Evolutionary conservation across 2,113 vertebrate genomes (phyloP).

Genomic region (Campylomormyrus tamandua): DNA sequence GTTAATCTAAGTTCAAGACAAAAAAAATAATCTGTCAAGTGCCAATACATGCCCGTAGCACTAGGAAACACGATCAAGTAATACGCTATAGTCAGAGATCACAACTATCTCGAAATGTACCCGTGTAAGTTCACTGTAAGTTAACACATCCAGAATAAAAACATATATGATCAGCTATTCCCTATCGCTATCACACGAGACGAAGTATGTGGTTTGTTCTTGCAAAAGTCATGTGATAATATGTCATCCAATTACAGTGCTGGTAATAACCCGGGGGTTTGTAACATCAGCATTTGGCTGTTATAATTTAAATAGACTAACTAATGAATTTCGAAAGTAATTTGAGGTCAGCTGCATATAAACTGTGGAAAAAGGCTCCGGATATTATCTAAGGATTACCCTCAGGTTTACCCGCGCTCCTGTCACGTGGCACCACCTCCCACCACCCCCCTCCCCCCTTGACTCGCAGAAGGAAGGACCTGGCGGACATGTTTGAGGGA

Average conservation of each 20-base stretch:
- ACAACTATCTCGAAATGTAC: not conserved
- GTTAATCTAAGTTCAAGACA: not conserved
- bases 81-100: not conserved
- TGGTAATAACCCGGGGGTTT: not conserved
- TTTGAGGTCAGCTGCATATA: not conserved
- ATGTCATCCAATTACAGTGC: not conserved
- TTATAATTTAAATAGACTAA: not conserved
- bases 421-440: not conserved
- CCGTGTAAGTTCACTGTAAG: not conserved
- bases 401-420: not conserved
- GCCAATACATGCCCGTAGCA: not conserved
- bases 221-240: not conserved
- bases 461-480: conserved; percentile 1
- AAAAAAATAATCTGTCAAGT: not conserved
- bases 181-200: not conserved
- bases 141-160: not conserved
- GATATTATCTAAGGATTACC: not conserved
- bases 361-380: not conserved
- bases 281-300: not conserved
- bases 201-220: not conserved
- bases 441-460: not conserved
- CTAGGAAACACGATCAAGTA: not conserved
- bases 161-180: not conserved
- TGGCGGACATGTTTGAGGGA: conserved; percentile 14
- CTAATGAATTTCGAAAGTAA: not conserved